These are phyloP conservation scores for Gobius niger DNA, from an alignment of 2,113 vertebrate genomes.

Conservation along the genomic window DNA sequence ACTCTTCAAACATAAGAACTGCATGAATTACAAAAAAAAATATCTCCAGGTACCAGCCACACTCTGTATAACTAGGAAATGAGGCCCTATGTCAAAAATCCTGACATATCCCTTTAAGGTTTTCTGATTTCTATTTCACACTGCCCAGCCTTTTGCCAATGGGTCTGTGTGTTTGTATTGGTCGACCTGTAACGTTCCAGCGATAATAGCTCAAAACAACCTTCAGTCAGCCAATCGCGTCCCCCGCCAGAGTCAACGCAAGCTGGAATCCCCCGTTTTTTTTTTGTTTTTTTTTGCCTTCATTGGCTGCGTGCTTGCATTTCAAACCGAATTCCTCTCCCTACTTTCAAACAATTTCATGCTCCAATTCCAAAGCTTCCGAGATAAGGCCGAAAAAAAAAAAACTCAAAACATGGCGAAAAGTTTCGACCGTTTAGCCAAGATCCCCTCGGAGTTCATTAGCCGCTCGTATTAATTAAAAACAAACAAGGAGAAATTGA, in stretches of 20 bases:
- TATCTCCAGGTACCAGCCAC: too few species aligned
- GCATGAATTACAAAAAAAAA: too few species aligned
- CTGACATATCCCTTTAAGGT: too few species aligned
- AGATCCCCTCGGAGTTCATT: conserved; percentile 71
- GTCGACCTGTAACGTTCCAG: conserved; percentile 39
- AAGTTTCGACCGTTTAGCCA: conserved; percentile 62
- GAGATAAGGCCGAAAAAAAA: conserved; percentile 66
- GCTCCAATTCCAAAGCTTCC: conserved; percentile 74
- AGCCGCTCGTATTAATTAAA: conserved; percentile 72
- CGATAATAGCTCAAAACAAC: conserved; percentile 49
- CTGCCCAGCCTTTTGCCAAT: too few species aligned
- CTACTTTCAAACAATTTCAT: conserved; percentile 78
- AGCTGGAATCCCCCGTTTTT: conserved; percentile 4
- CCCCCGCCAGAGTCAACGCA: conserved; percentile 33
- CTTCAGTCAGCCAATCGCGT: conserved; percentile 47
- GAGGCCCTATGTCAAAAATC: too few species aligned
- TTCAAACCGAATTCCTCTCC: conserved; percentile 59
- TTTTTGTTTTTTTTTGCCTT: conserved; percentile 36
- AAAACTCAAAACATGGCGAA: conserved; percentile 54
- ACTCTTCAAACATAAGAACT: too few species aligned
- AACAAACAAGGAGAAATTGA: conserved; percentile 78
- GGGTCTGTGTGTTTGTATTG: conserved; percentile 17
- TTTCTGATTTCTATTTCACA: too few species aligned
- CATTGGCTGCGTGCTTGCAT: conserved; percentile 55
- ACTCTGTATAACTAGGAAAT: too few species aligned